These are phyloP conservation scores for Archips crataeganus DNA, from an alignment of 2,888 invertebrate species.

Conservation along the genomic window DNA sequence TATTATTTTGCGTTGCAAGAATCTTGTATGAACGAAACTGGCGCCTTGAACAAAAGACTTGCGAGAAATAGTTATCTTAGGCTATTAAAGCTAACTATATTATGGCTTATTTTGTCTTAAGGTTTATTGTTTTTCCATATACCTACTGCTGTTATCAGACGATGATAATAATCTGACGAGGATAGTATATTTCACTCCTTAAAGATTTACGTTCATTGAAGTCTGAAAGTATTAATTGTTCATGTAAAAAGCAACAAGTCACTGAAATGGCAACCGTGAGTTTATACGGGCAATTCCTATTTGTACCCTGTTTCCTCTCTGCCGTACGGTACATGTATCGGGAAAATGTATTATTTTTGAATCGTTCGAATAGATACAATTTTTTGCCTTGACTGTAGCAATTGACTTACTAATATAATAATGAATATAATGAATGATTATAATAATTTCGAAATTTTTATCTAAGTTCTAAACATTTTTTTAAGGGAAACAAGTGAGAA, in stretches of 20 bases:
- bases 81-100: neutral
- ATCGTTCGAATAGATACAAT: too few relatives aligned
- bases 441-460: too few relatives aligned
- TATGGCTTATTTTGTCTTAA: neutral
- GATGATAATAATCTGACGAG: slow-evolving; percentile 4
- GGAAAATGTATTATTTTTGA: too few relatives aligned
- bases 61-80: neutral
- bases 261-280: too few relatives aligned
- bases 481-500: neutral
- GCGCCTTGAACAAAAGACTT: slow-evolving; percentile 7
- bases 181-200: neutral
- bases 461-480: too few relatives aligned
- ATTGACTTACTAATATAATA: too few relatives aligned
- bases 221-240: too few relatives aligned
- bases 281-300: neutral
- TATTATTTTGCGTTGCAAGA: neutral
- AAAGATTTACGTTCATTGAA: neutral
- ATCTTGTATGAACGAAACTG: neutral
- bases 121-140: neutral
- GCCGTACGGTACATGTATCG: too few relatives aligned
- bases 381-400: too few relatives aligned
- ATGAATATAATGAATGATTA: too few relatives aligned
- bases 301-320: neutral
- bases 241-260: too few relatives aligned
- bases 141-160: neutral